A percentile compares a stretch with the other conserved stretches of the same genome.
phyloP scores from a whole-genome alignment of 2,113 vertebrate genomes.

The Centropus bengalensis region DNA sequence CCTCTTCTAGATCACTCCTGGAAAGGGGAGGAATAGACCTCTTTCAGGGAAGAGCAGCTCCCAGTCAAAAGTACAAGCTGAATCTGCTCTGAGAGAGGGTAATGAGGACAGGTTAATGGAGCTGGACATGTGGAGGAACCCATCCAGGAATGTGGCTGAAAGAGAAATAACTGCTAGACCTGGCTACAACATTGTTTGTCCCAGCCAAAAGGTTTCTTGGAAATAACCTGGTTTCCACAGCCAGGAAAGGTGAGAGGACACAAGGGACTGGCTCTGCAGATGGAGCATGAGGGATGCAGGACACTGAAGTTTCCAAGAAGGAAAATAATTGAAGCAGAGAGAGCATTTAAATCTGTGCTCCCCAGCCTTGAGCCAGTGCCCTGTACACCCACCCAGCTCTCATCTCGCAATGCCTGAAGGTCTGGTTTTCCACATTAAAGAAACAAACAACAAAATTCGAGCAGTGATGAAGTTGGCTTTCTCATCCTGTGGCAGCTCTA shows the following conservation, averaged over 20 bases:
- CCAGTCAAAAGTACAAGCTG: background rate
- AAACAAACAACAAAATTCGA: background rate
- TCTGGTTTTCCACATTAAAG: background rate
- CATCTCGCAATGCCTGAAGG: background rate
- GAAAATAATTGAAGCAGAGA: background rate
- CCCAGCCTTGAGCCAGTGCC: background rate
- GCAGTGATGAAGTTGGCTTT: background rate
- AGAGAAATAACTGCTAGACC: background rate
- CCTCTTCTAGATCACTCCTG: background rate
- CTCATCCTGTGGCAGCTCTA: background rate
- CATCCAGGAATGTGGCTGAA: background rate
- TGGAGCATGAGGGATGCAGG: background rate
- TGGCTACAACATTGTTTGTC: background rate
- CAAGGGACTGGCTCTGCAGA: conserved; percentile 10
- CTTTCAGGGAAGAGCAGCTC: background rate
- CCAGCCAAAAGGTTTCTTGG: conserved; percentile 24
- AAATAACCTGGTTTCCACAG: conserved; percentile 26
- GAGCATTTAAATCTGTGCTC: background rate
- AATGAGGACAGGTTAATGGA: accelerated
- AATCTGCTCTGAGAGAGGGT: background rate
- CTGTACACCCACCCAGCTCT: background rate
- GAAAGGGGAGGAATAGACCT: background rate
- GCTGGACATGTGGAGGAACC: background rate
- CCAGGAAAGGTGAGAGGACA: conserved; percentile 36
- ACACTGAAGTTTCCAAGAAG: background rate